Conservation (phyloP, 1,140 invertebrate genomes). For the Caerostris darwini region DNA sequence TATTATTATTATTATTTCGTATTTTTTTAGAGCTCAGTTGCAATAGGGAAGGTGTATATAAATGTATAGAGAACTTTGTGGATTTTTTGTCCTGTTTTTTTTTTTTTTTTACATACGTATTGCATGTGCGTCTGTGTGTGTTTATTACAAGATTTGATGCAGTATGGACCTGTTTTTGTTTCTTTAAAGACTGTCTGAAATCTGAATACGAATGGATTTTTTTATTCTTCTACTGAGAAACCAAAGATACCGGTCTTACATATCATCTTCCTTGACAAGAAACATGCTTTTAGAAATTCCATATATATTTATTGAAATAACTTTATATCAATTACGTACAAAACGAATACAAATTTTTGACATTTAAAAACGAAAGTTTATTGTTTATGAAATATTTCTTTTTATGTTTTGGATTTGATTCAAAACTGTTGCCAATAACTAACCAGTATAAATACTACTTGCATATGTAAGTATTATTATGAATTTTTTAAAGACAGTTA, state of each 20-base stretch:
- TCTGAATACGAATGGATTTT: conserved; percentile 1
- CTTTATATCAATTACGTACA: too few relatives aligned
- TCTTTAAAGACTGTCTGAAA: neutral
- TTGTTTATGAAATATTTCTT: too few relatives aligned
- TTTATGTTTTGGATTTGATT: too few relatives aligned
- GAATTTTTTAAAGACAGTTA: too few relatives aligned
- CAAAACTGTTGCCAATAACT: too few relatives aligned
- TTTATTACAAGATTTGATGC: neutral
- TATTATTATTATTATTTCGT: conserved; percentile 19
- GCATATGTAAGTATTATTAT: too few relatives aligned
- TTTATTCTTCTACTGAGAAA: neutral
- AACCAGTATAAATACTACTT: too few relatives aligned
- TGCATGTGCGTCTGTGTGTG: neutral
- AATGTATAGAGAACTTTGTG: conserved; percentile 37
- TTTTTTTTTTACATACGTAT: neutral
- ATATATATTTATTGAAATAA: too few relatives aligned
- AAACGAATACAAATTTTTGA: too few relatives aligned
- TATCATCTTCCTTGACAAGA: neutral
- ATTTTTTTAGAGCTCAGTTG: conserved; percentile 44
- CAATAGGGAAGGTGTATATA: conserved; percentile 36
- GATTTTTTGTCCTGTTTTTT: neutral
- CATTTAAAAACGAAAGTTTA: too few relatives aligned
- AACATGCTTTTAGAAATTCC: too few relatives aligned
- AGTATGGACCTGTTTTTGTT: neutral
- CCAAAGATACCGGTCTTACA: conserved; percentile 22